phyloP scores from a whole-genome alignment of 2,888 invertebrate genomes.

The Hirtodrosophila cameraria region DNA sequence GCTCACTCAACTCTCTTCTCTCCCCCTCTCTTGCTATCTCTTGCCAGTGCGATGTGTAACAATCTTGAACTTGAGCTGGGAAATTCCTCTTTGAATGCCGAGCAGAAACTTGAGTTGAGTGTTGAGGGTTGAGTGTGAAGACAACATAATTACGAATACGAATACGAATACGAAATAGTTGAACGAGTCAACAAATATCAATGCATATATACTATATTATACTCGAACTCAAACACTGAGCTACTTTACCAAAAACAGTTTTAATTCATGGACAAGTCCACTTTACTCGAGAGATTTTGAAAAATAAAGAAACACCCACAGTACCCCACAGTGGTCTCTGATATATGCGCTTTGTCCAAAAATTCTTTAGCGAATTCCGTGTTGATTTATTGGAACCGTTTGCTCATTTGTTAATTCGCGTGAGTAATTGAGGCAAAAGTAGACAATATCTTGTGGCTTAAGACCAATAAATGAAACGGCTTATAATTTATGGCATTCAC shows the following conservation, averaged over 20 bases:
- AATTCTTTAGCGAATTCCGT: conserved; percentile 39
- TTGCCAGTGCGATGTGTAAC: too few species aligned
- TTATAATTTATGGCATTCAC: conserved; percentile 61
- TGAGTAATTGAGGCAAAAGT: conserved; percentile 64
- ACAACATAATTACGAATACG: conserved; percentile 56
- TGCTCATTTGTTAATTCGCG: conserved; percentile 42
- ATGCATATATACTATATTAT: conserved; percentile 15
- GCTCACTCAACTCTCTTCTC: too few species aligned
- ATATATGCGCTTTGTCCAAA: conserved; percentile 42
- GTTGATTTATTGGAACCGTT: conserved; percentile 61
- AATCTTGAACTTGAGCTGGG: conserved; percentile 33
- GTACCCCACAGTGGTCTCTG: conserved; percentile 2
- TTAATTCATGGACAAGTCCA: conserved; percentile 41
- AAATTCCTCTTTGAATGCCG: conserved; percentile 40
- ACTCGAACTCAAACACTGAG: conserved; percentile 18
- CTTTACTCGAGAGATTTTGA: conserved; percentile 11
- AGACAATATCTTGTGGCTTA: conserved; percentile 28
- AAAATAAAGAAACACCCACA: conserved; percentile 34
- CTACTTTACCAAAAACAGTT: conserved; percentile 12
- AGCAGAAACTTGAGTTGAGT: conserved; percentile 44
- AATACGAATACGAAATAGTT: conserved; percentile 51
- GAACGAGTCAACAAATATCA: conserved; percentile 45
- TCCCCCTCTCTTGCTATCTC: too few species aligned
- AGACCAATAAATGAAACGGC: conserved; percentile 38
- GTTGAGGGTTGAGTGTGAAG: conserved; percentile 46